Base-by-base conservation (phyloP, 2,888 invertebrate species). In the Polietes domitor region DNA sequence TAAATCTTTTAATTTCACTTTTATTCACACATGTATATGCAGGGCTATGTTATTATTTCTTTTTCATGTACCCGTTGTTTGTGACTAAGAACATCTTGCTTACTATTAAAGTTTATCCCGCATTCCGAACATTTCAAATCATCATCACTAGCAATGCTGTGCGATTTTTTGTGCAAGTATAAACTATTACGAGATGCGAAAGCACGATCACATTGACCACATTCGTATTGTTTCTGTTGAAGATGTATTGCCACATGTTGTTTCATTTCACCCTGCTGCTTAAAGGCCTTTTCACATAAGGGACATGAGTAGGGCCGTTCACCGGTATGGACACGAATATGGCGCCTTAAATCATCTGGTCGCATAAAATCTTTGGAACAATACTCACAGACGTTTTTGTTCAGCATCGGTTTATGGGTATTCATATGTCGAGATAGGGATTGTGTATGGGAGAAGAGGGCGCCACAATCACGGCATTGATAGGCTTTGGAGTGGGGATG, bases 401-500 rank as follows among this genome's bases (percentile, higher is more conserved):
- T 19, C 17, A 78, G 37, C 2, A 43, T 15, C 0, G 58, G 19
- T 61, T 79, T 82, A 43, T 87, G 87, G 4, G 37, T 77, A n/a
- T 83, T 85, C 85, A 87, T 86, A 37, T 87, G 87, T 9, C 87
- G 85, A 4, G 86, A 87, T 28, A 87, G 61, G 1, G 87, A 87
- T 65, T 87, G 87, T 12, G 85, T 80, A 53, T 87, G 86, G 3
- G 85, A 76, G 68, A 87, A 87, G 4, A 73, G 58, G 2, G 55
- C 71, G 1, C 50, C 47, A 43, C 86, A 87, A 24, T 73, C 72
- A 0, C 86, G 87, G 41, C 87, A 87, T 41, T 82, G 85, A 47
- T 73, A 87, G 1, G 86, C 86, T 77, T 87, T 86, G 1, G 77
- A 47, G 28, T 77, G 86, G 10, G 86, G 87, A 80, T 87, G 86